Percentiles rank a stretch among this genome's conserved stretches.
Conservation (phyloP, 2,797 vertebrate genomes). For the Acipenser oxyrinchus region DNA sequence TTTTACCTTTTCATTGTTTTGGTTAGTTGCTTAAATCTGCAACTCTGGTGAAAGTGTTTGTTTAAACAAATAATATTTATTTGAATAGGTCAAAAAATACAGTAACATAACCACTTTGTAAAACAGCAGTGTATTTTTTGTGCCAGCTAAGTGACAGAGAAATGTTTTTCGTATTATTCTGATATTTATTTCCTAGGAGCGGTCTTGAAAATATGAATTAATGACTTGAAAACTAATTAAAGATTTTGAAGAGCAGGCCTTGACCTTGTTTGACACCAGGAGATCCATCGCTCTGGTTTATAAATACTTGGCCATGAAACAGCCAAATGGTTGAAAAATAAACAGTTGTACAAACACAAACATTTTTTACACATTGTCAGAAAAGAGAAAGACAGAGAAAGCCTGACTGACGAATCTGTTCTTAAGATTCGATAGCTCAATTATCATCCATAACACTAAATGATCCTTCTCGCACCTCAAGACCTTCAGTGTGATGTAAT, state of each 20-base stretch:
- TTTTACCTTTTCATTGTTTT: no score
- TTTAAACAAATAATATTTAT: no score
- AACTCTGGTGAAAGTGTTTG: no score
- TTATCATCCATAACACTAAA: not conserved
- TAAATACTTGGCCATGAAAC: not conserved
- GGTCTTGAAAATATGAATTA: not conserved
- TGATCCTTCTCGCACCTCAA: not conserved
- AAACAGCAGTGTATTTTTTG: no score
- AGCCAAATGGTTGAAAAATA: not conserved
- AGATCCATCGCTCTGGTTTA: not conserved
- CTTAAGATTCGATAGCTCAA: not conserved
- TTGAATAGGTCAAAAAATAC: no score
- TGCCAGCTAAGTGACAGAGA: no score
- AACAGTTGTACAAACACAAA: not conserved
- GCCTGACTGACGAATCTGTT: not conserved
- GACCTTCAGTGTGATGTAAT: slow-evolving; percentile 3
- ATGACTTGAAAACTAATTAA: not conserved
- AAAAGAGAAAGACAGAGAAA: not conserved
- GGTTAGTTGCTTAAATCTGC: no score
- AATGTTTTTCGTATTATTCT: no score
- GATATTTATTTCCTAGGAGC: no score
- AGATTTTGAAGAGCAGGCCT: not conserved
- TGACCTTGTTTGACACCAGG: not conserved
- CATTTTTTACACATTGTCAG: slow-evolving; percentile 15
- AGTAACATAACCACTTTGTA: no score